Base-by-base conservation (phyloP, 2,888 invertebrate genomes). In the Harpagoxenus sublaevis region DNA sequence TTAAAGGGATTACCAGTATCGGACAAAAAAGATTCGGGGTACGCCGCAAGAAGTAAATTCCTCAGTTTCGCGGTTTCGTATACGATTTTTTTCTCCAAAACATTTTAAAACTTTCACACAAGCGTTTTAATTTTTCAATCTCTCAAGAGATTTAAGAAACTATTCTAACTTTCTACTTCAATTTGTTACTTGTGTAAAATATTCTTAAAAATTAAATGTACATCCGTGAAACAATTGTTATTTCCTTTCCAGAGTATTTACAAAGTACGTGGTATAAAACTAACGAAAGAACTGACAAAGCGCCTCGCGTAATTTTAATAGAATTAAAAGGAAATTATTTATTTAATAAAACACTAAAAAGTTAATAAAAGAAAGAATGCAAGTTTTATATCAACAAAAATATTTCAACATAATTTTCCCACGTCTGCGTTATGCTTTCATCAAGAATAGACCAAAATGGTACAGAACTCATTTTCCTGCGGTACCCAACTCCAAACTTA, bases 1-100 rank as follows among this genome's bases (percentile, higher is more conserved):
- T 87, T 87, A 87, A 86, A 77, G 60, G 83, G 87, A 84, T 86
- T 84, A 84, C 65, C 75, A 23, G 45, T 51, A 75, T 42, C 51
- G 23, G 42, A 42, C 42, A 23, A 28, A 66, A 75, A 73, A 65
- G 63, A 42, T 65, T 65, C 31, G 8, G 18, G 45, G 35, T 65
- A 71, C 42, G 48, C 51, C 73, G 18, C 83, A 71, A 73, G 28
- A 48, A 28, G 42, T 42, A 28, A 39, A 63, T 15, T 62, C 70
- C n/a, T 31, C 48, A 39, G 9, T 53, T 82, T 35, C 31, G 23
- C 62, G 45, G 5, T 70, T 65, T 70, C 65, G 42, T 42, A n/a
- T 42, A n/a, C 39, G 10, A 71, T 23, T 42, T 42, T 63, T 60
- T 28, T 23, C 18, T 5, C 45, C 42, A 28, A 51, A 55, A 18